Conservation (phyloP, 2,888 invertebrate species). For the Pyrrhosoma nymphula region DNA sequence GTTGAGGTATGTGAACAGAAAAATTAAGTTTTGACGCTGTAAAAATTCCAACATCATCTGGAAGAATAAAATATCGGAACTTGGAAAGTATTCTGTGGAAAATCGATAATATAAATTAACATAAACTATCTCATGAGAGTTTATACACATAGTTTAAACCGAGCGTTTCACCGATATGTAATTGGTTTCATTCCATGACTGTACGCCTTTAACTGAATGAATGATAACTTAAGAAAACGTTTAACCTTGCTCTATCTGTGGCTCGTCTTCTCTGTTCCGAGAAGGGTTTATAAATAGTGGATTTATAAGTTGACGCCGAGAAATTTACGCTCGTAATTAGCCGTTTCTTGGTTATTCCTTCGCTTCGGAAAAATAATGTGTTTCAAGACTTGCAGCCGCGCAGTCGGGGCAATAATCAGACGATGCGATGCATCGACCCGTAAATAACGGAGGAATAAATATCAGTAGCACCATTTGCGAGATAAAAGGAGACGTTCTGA, state of each 20-base stretch:
- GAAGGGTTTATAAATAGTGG: not conserved
- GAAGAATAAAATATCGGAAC: no score
- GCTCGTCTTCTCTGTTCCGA: not conserved
- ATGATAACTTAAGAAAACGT: not conserved
- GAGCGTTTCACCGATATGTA: not conserved
- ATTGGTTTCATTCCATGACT: not conserved
- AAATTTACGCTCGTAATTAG: constrained; percentile 16
- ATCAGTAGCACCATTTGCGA: constrained; percentile 20
- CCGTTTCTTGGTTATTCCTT: not conserved
- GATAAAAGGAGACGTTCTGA: not conserved
- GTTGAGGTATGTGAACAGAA: no score
- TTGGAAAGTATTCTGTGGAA: no score
- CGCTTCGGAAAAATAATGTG: not conserved
- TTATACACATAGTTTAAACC: no score
- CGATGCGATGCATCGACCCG: not conserved
- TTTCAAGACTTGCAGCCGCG: not conserved
- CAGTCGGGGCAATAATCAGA: not conserved
- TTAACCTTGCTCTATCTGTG: not conserved
- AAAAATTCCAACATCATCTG: no score
- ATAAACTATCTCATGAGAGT: no score
- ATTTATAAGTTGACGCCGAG: not conserved
- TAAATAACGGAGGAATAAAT: constrained; percentile 2
- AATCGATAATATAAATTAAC: no score
- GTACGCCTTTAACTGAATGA: not conserved
- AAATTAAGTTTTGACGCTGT: no score